Evolutionary conservation across 2,888 invertebrate genomes (phyloP).

Genomic region (Craniophora ligustri): DNA sequence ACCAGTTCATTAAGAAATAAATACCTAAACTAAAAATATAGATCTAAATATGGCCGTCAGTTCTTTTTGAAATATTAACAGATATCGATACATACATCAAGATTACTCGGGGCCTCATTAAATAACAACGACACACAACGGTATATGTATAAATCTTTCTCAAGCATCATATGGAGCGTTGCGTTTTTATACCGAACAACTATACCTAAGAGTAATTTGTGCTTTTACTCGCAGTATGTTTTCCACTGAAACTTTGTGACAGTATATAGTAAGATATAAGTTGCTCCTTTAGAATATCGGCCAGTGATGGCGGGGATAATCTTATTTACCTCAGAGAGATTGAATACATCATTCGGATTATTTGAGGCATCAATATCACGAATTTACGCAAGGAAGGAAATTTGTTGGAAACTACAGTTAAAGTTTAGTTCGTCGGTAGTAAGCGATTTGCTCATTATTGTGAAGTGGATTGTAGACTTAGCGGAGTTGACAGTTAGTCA

Average conservation of each 20-base stretch:
- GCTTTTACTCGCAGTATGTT: slow-evolving; percentile 8
- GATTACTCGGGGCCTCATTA: too few species aligned
- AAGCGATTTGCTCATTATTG: slow-evolving; percentile 28
- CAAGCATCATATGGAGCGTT: too few species aligned
- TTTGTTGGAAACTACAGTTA: slow-evolving; percentile 36
- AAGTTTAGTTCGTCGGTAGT: slow-evolving; percentile 25
- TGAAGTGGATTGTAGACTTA: slow-evolving; percentile 16
- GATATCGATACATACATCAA: too few species aligned
- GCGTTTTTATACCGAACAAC: too few species aligned
- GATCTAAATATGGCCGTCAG: too few species aligned
- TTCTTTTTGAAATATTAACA: too few species aligned
- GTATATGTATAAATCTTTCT: too few species aligned
- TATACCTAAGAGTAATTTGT: too few species aligned
- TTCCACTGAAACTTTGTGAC: slow-evolving; percentile 13
- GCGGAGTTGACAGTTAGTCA: slow-evolving; percentile 15
- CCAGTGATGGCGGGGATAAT: slow-evolving; percentile 20
- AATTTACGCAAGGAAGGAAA: slow-evolving; percentile 26
- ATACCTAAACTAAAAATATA: too few species aligned
- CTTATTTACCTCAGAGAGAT: slow-evolving; percentile 30
- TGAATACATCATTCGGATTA: slow-evolving; percentile 32
- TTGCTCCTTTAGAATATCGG: slow-evolving; percentile 19
- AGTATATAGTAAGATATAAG: slow-evolving; percentile 29
- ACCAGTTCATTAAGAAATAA: too few species aligned
- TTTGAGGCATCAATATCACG: slow-evolving; percentile 36
- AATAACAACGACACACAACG: too few species aligned